Evolutionary conservation across 1,140 invertebrate genomes (phyloP).

Genomic region (Microplitis mediator): DNA sequence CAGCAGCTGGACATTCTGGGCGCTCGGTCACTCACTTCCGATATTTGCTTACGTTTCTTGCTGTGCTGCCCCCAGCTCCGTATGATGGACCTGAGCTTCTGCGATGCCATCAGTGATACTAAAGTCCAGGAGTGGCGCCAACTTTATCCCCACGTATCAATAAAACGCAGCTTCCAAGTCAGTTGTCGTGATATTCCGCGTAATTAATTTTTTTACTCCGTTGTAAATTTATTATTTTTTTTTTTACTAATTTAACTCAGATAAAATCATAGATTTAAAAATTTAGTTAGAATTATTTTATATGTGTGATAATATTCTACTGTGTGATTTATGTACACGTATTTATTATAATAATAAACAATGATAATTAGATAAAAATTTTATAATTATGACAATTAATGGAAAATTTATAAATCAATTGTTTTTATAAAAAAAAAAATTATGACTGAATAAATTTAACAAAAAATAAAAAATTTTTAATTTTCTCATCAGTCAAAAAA

Average conservation of each 20-base stretch:
- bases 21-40: slow-evolving; percentile 73
- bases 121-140: slow-evolving; percentile 69
- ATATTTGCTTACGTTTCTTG: slow-evolving; percentile 71
- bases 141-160: slow-evolving; percentile 68
- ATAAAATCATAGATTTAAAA: too few species aligned
- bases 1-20: slow-evolving; percentile 85
- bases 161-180: slow-evolving; percentile 64
- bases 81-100: slow-evolving; percentile 86
- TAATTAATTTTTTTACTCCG: slow-evolving; percentile 17
- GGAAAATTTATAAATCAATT: not conserved
- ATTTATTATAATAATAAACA: slow-evolving; percentile 2
- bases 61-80: slow-evolving; percentile 65
- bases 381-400: not conserved
- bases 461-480: not conserved
- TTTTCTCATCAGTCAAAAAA: too few species aligned
- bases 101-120: slow-evolving; percentile 75
- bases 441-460: not conserved
- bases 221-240: slow-evolving; percentile 11
- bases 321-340: not conserved
- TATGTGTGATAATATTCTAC: not conserved
- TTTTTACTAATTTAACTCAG: too few species aligned
- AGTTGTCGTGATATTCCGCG: slow-evolving; percentile 34
- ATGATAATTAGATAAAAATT: not conserved
- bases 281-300: not conserved
- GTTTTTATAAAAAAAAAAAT: not conserved